Percentiles rank a stretch among this genome's conserved stretches.
Evolutionary conservation across 2,113 vertebrate genomes (phyloP).

Genomic region (Bos javanicus): DNA sequence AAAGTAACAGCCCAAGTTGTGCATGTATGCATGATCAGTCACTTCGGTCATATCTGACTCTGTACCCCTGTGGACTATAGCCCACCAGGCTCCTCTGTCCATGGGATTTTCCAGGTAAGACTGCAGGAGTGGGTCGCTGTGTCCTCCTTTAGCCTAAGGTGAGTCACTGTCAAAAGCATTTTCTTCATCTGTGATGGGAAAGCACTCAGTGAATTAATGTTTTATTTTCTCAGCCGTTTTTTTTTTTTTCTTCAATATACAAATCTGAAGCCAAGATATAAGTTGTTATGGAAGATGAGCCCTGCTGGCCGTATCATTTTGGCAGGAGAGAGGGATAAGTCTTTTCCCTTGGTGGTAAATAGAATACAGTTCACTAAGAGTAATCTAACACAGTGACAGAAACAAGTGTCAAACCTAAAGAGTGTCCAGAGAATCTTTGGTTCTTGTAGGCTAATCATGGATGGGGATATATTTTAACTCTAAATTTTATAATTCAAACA

Average conservation of each 20-base stretch:
- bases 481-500: neutral
- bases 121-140: accelerated
- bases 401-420: neutral
- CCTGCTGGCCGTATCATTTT: neutral
- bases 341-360: neutral
- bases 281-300: neutral
- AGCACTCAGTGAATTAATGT: neutral
- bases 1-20: neutral
- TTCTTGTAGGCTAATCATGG: neutral
- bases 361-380: neutral
- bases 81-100: neutral
- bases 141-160: neutral
- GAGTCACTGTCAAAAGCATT: neutral
- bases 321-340: neutral
- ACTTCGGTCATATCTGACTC: neutral
- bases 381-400: neutral
- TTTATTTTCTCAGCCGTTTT: conserved; percentile 29
- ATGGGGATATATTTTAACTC: neutral
- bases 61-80: neutral
- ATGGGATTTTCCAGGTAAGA: neutral
- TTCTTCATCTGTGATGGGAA: conserved; percentile 3
- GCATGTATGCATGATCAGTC: neutral
- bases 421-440: neutral
- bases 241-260: neutral
- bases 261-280: neutral